A percentile compares a stretch with the other conserved stretches of the same genome.
phyloP scores from a whole-genome alignment of 2,113 vertebrate species.

The Echinops telfairi region DNA sequence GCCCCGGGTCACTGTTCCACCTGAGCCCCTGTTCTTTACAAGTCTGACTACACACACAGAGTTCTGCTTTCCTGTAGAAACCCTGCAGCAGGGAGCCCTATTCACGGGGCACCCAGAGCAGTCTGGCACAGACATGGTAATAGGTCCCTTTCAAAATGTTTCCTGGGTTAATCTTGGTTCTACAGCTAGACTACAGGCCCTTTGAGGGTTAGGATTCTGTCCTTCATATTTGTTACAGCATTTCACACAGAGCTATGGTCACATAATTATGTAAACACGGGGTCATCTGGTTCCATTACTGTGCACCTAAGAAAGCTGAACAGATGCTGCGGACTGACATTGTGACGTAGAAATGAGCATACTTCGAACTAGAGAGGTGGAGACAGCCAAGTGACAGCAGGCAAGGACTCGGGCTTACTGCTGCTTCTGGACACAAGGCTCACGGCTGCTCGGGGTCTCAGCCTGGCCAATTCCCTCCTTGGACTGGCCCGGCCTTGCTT shows the following conservation, averaged over 20 bases:
- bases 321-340: background rate
- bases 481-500: background rate
- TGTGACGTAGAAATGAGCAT: background rate
- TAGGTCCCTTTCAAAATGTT: conserved; percentile 4
- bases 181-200: conserved; percentile 19
- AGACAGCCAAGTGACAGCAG: background rate
- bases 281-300: conserved; percentile 19
- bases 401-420: background rate
- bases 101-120: background rate
- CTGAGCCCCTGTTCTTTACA: background rate
- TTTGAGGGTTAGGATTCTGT: conserved; percentile 5
- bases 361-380: background rate
- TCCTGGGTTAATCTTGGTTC: conserved; percentile 16
- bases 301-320: conserved; percentile 27
- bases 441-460: background rate
- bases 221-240: background rate
- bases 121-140: background rate
- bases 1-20: background rate
- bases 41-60: background rate
- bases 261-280: conserved; percentile 19
- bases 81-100: background rate
- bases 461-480: background rate
- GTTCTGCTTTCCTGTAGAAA: background rate
- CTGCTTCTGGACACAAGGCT: background rate
- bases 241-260: conserved; percentile 46